phyloP scores from a whole-genome alignment of 2,797 vertebrate species.

The Nasua narica region DNA sequence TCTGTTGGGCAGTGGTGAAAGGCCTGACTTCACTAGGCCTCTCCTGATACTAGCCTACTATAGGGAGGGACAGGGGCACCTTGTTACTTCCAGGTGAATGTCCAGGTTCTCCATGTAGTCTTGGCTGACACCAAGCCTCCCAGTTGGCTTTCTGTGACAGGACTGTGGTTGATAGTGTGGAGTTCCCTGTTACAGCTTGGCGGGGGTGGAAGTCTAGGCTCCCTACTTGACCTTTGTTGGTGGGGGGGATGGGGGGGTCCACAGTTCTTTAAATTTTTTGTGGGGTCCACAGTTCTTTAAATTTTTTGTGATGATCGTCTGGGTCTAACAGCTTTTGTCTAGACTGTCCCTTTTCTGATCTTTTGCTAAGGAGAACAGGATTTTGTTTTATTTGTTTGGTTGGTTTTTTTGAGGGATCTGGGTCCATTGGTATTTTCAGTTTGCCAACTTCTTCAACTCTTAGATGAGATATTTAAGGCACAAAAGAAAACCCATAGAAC shows the following conservation, averaged over 20 bases:
- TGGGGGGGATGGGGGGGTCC: not conserved
- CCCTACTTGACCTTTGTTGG: not conserved
- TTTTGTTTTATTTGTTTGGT: conserved; percentile 5
- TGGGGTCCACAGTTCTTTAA: not conserved
- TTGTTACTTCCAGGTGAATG: not conserved
- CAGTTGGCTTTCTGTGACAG: not conserved
- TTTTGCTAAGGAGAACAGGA: not conserved
- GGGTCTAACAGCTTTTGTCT: not conserved
- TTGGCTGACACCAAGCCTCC: not conserved
- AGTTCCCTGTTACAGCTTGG: not conserved
- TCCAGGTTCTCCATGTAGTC: not conserved
- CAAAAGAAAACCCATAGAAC: not conserved
- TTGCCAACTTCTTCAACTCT: not conserved
- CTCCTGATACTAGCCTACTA: not conserved
- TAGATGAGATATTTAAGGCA: not conserved
- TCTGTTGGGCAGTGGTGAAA: not conserved
- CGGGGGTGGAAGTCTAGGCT: not conserved
- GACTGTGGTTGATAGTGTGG: not conserved
- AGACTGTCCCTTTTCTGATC: not conserved
- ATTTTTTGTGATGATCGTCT: not conserved
- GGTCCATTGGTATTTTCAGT: not conserved
- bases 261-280: not conserved
- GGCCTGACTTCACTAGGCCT: not conserved
- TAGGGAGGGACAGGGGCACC: not conserved
- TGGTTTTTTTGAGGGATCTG: not conserved